Conservation (phyloP, 2,888 invertebrate species). For the Kuschelorhynchus macadamiae region DNA sequence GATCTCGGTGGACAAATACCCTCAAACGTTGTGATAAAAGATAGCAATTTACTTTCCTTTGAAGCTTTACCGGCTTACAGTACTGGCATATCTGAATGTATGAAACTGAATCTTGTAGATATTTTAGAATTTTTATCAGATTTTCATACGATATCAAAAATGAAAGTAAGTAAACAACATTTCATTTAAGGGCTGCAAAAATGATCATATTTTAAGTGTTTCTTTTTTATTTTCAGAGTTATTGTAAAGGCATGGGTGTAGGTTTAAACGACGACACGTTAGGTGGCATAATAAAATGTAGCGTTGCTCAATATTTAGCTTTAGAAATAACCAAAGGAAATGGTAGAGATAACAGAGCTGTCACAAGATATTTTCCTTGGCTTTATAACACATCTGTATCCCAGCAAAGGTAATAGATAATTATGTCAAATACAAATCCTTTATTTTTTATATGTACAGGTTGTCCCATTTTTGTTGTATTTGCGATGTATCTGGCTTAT, state of each 20-base stretch:
- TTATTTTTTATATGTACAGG: background rate
- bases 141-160: constrained; percentile 95
- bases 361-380: constrained; percentile 91
- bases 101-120: constrained; percentile 92
- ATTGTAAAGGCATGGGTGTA: constrained; percentile 76
- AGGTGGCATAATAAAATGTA: constrained; percentile 96
- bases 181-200: background rate
- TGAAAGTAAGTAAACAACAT: constrained; percentile 79
- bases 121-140: constrained; percentile 96
- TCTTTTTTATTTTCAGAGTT: constrained; percentile 71
- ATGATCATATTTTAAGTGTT: background rate
- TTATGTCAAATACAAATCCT: background rate
- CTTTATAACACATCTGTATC: constrained; percentile 84
- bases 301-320: constrained; percentile 93
- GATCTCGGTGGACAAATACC: constrained; percentile 92
- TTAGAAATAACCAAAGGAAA: constrained; percentile 94
- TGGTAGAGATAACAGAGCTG: constrained; percentile 85
- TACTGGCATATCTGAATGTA: constrained; percentile 94
- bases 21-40: constrained; percentile 79
- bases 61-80: constrained; percentile 73
- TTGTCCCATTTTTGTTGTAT: too few species aligned
- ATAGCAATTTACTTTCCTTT: constrained; percentile 67
- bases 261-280: constrained; percentile 95
- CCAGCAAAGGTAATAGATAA: constrained; percentile 82
- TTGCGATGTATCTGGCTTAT: too few species aligned